Evolutionary conservation across 2,113 vertebrate species (phyloP).

Genomic region (Oncorhynchus masou): DNA sequence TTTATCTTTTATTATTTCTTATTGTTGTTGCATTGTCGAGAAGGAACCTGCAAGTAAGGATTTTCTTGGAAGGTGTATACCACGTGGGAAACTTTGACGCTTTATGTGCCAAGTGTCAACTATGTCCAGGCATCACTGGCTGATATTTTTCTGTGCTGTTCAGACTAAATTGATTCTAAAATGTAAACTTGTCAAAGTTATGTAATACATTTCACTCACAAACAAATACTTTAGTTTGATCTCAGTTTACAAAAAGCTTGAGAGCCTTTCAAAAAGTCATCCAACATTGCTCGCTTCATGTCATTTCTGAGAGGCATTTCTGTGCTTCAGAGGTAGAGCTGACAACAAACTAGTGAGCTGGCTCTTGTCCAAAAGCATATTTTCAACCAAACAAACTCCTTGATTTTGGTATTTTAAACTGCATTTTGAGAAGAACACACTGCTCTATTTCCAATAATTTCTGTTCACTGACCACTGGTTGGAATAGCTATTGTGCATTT

Average conservation of each 20-base stretch:
- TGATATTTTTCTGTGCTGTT: background rate
- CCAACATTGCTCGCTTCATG: too few relatives aligned
- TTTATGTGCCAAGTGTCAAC: background rate
- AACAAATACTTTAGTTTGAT: background rate
- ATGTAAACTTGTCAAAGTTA: background rate
- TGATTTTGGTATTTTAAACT: background rate
- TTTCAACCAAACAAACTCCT: background rate
- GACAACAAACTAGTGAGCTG: background rate
- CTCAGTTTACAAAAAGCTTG: background rate
- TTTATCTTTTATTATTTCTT: too few relatives aligned
- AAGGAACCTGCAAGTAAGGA: too few relatives aligned
- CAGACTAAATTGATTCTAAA: background rate
- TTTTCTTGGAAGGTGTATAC: too few relatives aligned
- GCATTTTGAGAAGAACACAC: too few relatives aligned
- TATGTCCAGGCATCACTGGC: background rate
- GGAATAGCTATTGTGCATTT: too few relatives aligned
- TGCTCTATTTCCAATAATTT: too few relatives aligned
- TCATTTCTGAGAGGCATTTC: too few relatives aligned
- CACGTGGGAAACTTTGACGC: too few relatives aligned
- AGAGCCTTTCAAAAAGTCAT: background rate
- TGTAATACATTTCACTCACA: background rate
- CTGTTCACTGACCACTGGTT: too few relatives aligned
- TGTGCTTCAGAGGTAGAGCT: background rate
- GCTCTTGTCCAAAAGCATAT: background rate
- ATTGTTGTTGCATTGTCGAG: too few relatives aligned